Conservation (phyloP, 2,888 invertebrate species). For the Tenthredo distinguenda region DNA sequence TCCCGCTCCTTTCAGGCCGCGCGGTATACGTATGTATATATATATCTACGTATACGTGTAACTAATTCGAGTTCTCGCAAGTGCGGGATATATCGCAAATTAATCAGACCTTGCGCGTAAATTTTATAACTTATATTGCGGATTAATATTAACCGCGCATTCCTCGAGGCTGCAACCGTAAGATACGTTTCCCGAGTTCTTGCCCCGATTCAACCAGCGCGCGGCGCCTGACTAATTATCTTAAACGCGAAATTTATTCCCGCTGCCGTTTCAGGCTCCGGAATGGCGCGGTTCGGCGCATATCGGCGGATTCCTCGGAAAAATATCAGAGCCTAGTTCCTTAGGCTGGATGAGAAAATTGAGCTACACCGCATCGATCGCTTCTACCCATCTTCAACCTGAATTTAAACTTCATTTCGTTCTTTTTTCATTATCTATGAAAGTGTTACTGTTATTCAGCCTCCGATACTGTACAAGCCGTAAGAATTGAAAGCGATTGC, state of each 20-base stretch:
- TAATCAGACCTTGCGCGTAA: not conserved
- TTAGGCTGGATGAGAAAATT: not conserved
- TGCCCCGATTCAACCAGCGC: not conserved
- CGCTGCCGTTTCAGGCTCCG: not conserved
- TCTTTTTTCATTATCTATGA: not conserved
- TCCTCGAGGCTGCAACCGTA: not conserved
- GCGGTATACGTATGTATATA: not conserved
- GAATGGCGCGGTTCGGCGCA: not conserved
- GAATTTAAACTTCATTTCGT: not conserved
- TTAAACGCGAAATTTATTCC: conserved; percentile 4
- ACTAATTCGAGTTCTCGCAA: not conserved
- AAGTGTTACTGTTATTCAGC: not conserved
- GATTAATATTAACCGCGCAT: conserved; percentile 31
- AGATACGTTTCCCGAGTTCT: not conserved
- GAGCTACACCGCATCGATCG: not conserved
- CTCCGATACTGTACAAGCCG: not conserved
- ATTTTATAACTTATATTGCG: conserved; percentile 7
- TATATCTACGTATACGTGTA: not conserved
- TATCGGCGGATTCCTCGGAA: not conserved
- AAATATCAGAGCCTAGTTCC: not conserved
- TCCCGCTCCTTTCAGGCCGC: not conserved
- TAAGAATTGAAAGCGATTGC: not conserved
- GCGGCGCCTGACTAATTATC: conserved; percentile 47
- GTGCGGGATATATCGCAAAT: conserved; percentile 7
- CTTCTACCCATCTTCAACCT: no score